phyloP scores from a whole-genome alignment of 2,888 invertebrate species.

The Drosophila tanythrix region DNA sequence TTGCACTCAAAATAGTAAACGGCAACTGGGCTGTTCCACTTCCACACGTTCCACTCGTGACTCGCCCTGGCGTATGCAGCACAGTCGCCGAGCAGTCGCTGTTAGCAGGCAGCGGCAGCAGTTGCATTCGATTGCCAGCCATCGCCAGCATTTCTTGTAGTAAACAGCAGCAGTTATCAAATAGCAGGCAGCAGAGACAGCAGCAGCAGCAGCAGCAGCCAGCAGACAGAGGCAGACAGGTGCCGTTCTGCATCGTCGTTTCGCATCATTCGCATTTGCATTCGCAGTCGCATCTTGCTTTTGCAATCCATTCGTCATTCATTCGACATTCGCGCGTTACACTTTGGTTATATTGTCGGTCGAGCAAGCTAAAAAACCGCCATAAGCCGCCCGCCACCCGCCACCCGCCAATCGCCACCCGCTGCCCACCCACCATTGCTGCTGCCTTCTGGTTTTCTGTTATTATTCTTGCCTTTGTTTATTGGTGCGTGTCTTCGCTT shows the following conservation, averaged over 20 bases:
- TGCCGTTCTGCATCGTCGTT: constrained; percentile 38
- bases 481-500: constrained; percentile 73
- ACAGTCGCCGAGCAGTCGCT: constrained; percentile 58
- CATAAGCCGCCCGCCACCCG: not conserved
- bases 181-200: constrained; percentile 10
- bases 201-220: constrained; percentile 2
- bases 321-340: constrained; percentile 35
- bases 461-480: constrained; percentile 73
- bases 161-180: constrained; percentile 3
- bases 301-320: constrained; percentile 45
- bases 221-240: constrained; percentile 4
- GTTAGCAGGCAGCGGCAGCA: constrained; percentile 66
- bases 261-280: constrained; percentile 34
- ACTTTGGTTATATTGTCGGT: constrained; percentile 20
- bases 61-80: constrained; percentile 47
- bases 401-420: not conserved
- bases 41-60: constrained; percentile 46
- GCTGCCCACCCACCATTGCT: constrained; percentile 10
- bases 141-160: constrained; percentile 30
- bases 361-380: constrained; percentile 7
- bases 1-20: constrained; percentile 48
- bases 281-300: constrained; percentile 35
- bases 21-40: constrained; percentile 32
- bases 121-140: constrained; percentile 68
- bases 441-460: constrained; percentile 37